phyloP scores from a whole-genome alignment of 2,113 vertebrate genomes.

The Stigmatopora argus region DNA sequence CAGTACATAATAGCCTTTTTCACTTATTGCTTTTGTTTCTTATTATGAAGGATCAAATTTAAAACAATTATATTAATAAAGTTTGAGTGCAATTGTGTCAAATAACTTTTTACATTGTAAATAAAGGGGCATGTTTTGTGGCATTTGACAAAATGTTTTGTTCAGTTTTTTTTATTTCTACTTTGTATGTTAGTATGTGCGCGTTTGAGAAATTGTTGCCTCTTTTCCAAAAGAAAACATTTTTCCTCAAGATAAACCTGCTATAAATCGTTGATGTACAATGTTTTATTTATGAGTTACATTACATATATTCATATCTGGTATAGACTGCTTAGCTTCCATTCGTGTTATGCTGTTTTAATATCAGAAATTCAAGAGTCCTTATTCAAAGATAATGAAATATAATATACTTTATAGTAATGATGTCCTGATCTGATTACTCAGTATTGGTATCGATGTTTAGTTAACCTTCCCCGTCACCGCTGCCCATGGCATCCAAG shows the following conservation, averaged over 20 bases:
- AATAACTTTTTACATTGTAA: neutral
- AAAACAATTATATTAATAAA: too few relatives aligned
- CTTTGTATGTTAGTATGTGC: neutral
- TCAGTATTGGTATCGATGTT: too few relatives aligned
- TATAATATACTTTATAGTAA: too few relatives aligned
- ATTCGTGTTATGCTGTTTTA: neutral
- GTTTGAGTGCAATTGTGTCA: neutral
- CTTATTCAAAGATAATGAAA: too few relatives aligned
- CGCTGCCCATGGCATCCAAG: constrained; percentile 71
- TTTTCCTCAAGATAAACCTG: neutral
- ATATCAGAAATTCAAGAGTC: too few relatives aligned
- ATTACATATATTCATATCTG: constrained; percentile 14
- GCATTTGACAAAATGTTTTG: neutral
- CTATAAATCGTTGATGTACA: constrained; percentile 22
- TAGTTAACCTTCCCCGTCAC: constrained; percentile 60
- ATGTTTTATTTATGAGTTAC: constrained; percentile 31
- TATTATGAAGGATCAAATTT: too few relatives aligned
- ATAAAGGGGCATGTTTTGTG: neutral
- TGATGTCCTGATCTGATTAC: too few relatives aligned
- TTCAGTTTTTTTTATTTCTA: neutral
- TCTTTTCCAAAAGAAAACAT: neutral
- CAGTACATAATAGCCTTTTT: too few relatives aligned
- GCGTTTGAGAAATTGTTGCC: neutral
- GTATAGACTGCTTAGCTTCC: constrained; percentile 4
- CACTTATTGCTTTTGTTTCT: too few relatives aligned